Base-by-base conservation (phyloP, 2,888 invertebrate species). In the Lepidocyrtoides sp. region DNA sequence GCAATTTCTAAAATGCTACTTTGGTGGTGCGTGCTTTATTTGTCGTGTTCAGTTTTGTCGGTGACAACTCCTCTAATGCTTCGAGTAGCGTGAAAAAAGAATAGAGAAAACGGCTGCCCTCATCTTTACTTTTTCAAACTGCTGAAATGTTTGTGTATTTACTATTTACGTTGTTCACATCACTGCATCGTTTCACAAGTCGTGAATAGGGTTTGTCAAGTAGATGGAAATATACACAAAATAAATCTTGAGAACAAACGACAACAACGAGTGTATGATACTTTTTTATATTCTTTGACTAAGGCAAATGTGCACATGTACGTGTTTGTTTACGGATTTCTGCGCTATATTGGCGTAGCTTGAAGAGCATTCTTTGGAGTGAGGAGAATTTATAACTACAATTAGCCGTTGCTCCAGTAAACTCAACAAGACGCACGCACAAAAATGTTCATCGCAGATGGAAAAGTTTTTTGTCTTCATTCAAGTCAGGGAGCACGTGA, bases 321-420 rank as follows among this genome's bases (percentile, higher is more conserved):
- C 75, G 48, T 75, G 48, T n/a, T 66, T 44, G 75, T 44, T 75
- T 75, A 14, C 14, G 69, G 4, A 41, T 48, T 48, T 14, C 10
- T 48, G 3, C 12, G 12, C n/a, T 48, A 60, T 26, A 10, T 10
- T 14, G 60, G 2, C 26, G 26, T 23, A 10, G 60, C 23, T 12
- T 26, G 60, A 60, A 5, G n/a, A n/a, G n/a, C 60, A 26, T 66
- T 32, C 32, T 66, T 32, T 32, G 66, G 48, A 79, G 79, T 69
- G 69, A 69, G 48, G 23, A 26, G 79, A 87, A 87, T 87, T 87
- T 87, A 79, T 23, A 72, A 29, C 17, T 54, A 57, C 69, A 77
- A 88, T 88, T 88, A 88, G 88, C 51, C 57, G 54, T 3, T 72
- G 82, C 88, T 72, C 82, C 54, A 81, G 32, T 88, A 69, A 41